Evolutionary conservation across 1,140 invertebrate genomes (phyloP).

Genomic region (Hypsibius dujardini): DNA sequence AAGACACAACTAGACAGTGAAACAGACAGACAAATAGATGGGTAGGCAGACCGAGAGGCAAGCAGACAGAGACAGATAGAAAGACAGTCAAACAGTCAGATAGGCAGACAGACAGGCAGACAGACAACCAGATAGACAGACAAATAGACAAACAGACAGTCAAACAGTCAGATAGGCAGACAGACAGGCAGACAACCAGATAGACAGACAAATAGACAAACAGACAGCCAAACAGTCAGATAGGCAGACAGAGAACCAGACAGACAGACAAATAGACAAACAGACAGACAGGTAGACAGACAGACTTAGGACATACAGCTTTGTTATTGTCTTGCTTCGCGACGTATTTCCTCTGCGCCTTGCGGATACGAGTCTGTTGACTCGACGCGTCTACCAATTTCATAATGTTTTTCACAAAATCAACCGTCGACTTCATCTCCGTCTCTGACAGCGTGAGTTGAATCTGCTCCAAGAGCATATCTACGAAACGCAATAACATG

Average conservation of each 20-base stretch:
- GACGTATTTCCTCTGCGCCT: conserved; percentile 14
- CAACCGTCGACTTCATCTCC: conserved; percentile 15
- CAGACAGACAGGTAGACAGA: background rate
- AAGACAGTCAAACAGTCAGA: background rate
- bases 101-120: background rate
- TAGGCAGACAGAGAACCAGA: background rate
- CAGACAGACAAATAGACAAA: background rate
- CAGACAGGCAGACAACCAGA: background rate
- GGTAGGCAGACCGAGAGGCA: background rate
- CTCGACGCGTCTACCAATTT: background rate
- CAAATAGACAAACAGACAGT: background rate
- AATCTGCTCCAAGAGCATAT: background rate
- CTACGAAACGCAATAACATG: background rate
- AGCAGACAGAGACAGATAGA: background rate
- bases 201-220: background rate
- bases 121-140: background rate
- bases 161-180: background rate
- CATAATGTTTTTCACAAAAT: conserved; percentile 8
- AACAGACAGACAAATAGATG: background rate
- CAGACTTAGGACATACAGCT: background rate
- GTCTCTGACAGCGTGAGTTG: conserved; percentile 1
- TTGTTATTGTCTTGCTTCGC: background rate
- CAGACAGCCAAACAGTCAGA: too few relatives aligned
- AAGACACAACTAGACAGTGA: background rate
- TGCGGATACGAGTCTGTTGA: background rate